phyloP scores from a whole-genome alignment of 2,113 vertebrate species.

The Tragelaphus buxtoni region DNA sequence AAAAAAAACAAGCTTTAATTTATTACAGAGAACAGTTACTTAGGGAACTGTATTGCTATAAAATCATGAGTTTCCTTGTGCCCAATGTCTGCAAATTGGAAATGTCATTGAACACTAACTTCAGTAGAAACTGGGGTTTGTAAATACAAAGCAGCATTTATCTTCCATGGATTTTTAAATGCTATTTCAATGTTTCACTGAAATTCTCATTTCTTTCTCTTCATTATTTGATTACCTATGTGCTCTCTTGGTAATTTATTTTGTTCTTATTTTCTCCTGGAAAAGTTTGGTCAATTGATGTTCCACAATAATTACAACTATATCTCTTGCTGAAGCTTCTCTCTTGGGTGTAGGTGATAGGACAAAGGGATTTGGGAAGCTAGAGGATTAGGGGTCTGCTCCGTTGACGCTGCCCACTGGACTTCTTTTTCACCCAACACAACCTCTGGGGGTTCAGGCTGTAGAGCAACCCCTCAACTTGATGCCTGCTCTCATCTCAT shows the following conservation, averaged over 20 bases:
- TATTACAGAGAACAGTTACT: background rate
- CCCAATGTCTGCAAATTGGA: background rate
- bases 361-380: accelerated
- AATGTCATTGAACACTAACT: background rate
- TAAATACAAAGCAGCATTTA: background rate
- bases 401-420: background rate
- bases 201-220: background rate
- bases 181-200: no score
- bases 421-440: background rate
- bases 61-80: background rate
- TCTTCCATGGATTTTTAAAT: background rate
- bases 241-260: background rate
- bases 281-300: background rate
- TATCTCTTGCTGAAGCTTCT: background rate
- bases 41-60: background rate
- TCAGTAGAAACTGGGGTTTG: background rate
- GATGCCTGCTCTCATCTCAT: background rate
- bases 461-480: background rate
- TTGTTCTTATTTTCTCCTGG: background rate
- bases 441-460: background rate
- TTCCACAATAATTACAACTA: background rate
- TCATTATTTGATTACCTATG: background rate
- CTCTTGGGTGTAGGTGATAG: no score
- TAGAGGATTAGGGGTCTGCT: background rate
- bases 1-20: background rate